These are phyloP conservation scores for Heteromurus nitidus DNA, from an alignment of 2,888 invertebrate genomes.

Conservation along the genomic window DNA sequence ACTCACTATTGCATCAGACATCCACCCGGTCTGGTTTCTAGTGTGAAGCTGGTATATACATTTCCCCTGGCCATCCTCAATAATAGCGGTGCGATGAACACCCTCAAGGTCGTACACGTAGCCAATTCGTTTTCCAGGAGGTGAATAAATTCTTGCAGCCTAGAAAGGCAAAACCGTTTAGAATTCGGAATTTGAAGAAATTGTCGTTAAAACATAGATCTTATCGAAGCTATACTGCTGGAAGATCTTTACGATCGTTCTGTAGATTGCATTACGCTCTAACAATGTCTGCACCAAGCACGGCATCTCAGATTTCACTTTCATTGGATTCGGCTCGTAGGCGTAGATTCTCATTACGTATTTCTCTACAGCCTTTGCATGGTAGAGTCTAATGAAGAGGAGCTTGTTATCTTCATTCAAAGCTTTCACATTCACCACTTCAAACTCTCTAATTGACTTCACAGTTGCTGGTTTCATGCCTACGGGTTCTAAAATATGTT, in stretches of 20 bases:
- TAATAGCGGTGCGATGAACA: conserved; percentile 31
- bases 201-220: too few relatives aligned
- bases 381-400: conserved; percentile 9
- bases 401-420: conserved; percentile 4
- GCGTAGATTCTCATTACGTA: conserved; percentile 9
- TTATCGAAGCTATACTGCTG: too few relatives aligned
- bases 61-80: conserved; percentile 26
- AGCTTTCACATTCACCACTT: conserved; percentile 21
- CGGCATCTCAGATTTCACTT: background rate
- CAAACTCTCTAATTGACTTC: conserved; percentile 21
- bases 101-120: conserved; percentile 37
- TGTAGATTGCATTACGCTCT: background rate
- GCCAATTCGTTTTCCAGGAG: conserved; percentile 3
- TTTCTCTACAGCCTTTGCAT: conserved; percentile 22
- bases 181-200: background rate
- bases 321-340: background rate
- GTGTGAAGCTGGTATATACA: conserved; percentile 32
- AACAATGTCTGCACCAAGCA: background rate
- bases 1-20: background rate
- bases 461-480: conserved; percentile 8
- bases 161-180: conserved; percentile 5
- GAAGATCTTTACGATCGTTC: conserved; percentile 38
- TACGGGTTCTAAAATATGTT: background rate
- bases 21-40: background rate
- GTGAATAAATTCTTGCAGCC: conserved; percentile 27